These are phyloP conservation scores for Machimus atricapillus DNA, from an alignment of 2,888 invertebrate species.

Conservation along the genomic window DNA sequence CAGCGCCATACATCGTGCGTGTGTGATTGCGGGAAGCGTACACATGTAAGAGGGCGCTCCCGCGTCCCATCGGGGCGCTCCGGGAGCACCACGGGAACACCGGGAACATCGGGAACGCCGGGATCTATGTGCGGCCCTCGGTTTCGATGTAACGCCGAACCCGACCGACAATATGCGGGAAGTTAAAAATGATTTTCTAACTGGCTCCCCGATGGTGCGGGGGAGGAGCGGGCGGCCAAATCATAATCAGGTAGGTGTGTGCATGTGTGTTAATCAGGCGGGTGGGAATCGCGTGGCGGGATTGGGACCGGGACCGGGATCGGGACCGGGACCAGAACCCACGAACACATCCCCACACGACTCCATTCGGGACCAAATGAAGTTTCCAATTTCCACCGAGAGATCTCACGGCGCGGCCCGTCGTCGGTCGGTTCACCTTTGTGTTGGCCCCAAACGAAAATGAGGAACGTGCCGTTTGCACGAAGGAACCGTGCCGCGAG, in stretches of 20 bases:
- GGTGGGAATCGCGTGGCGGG: slow-evolving; percentile 17
- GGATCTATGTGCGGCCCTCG: background rate
- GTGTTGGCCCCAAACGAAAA: slow-evolving; percentile 43
- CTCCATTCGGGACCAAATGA: slow-evolving; percentile 36
- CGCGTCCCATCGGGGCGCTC: background rate
- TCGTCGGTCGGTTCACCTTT: slow-evolving; percentile 22
- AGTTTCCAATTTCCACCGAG: slow-evolving; percentile 45
- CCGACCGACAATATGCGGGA: slow-evolving; percentile 46
- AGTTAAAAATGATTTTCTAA: slow-evolving; percentile 47
- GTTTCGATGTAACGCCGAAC: slow-evolving; percentile 29
- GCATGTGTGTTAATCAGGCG: slow-evolving; percentile 33
- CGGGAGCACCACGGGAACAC: background rate
- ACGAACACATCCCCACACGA: slow-evolving; percentile 11
- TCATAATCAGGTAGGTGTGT: slow-evolving; percentile 37
- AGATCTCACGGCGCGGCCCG: slow-evolving; percentile 24
- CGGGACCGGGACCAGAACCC: background rate
- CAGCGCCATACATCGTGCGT: background rate
- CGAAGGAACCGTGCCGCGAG: background rate
- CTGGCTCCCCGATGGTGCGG: background rate
- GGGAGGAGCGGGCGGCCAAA: slow-evolving; percentile 13
- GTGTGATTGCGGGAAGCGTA: slow-evolving; percentile 29
- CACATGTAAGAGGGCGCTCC: slow-evolving; percentile 14
- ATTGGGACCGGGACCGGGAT: background rate
- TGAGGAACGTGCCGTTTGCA: slow-evolving; percentile 43
- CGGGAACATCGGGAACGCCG: background rate